Evolutionary conservation across 2,888 invertebrate species (phyloP).

Genomic region (Monoplex corrugatus): DNA sequence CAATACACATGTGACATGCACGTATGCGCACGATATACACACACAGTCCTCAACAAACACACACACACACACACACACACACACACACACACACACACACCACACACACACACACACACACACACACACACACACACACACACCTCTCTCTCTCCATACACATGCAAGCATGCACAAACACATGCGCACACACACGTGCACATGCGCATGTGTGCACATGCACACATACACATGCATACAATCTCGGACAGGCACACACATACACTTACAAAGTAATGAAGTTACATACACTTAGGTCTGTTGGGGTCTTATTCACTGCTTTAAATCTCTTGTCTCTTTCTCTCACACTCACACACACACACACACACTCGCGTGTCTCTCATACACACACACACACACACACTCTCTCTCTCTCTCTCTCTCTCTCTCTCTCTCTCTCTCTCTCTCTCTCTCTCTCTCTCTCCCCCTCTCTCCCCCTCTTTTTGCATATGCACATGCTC

Average conservation of each 20-base stretch:
- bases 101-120: background rate
- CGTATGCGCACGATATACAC: background rate
- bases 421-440: constrained; percentile 26
- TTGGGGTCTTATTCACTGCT: background rate
- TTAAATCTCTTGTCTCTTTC: background rate
- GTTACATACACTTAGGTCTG: background rate
- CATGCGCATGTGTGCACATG: background rate
- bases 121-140: background rate
- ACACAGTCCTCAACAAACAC: background rate
- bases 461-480: too few species aligned
- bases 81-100: background rate
- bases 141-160: background rate
- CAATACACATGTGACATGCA: too few species aligned
- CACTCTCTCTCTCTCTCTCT: too few species aligned
- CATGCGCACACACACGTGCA: background rate
- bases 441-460: constrained; percentile 3
- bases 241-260: background rate
- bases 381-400: too few species aligned
- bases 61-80: background rate
- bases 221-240: background rate
- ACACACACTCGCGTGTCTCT: too few species aligned
- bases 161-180: background rate
- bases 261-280: too few species aligned
- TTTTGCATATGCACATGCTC: too few species aligned
- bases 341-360: background rate